Evolutionary conservation across 2,888 invertebrate species (phyloP).

Genomic region (Sepiola atlantica): DNA sequence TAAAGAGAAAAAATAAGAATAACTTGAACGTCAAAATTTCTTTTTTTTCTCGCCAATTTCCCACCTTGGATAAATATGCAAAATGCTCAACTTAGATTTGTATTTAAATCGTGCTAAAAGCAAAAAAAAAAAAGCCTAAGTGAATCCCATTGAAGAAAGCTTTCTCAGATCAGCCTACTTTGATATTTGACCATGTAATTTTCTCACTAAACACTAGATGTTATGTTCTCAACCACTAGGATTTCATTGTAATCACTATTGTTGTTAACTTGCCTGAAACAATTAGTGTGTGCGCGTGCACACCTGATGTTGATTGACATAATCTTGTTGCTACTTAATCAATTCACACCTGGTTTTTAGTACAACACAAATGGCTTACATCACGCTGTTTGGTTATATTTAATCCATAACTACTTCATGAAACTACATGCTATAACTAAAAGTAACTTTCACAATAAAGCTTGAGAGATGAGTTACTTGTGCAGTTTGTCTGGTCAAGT

Average conservation of each 20-base stretch:
- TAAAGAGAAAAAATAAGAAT: too few species aligned
- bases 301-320: neutral
- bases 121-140: neutral
- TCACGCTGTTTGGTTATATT: neutral
- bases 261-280: neutral
- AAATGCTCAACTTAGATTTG: neutral
- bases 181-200: slow-evolving; percentile 32
- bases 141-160: neutral
- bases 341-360: neutral
- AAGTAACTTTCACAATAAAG: neutral
- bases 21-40: too few species aligned
- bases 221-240: neutral
- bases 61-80: too few species aligned
- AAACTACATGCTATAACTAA: neutral
- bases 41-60: too few species aligned
- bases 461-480: too few species aligned
- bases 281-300: neutral
- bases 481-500: too few species aligned
- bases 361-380: neutral
- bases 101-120: neutral
- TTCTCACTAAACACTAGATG: neutral
- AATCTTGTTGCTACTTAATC: slow-evolving; percentile 32
- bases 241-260: neutral
- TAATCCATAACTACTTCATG: neutral
- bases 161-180: slow-evolving; percentile 7